These are phyloP conservation scores for Chironomus tepperi DNA, from an alignment of 1,140 invertebrate species.

Conservation along the genomic window DNA sequence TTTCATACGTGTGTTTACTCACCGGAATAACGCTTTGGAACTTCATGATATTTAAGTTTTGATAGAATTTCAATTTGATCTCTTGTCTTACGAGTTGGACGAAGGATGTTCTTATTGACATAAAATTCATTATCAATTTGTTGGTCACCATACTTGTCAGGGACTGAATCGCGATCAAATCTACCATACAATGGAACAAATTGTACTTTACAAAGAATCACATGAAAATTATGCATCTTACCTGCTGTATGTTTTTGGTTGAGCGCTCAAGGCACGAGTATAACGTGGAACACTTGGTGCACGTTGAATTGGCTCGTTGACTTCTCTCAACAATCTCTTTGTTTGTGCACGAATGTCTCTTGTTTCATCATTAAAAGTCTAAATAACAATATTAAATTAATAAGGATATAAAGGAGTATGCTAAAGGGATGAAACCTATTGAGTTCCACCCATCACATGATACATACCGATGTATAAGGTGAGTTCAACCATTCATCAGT, in stretches of 20 bases:
- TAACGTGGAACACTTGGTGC: slow-evolving; percentile 47
- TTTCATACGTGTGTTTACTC: background rate
- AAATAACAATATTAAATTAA: slow-evolving; percentile 27
- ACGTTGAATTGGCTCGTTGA: slow-evolving; percentile 62
- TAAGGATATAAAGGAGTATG: background rate
- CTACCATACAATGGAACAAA: background rate
- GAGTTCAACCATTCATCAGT: slow-evolving; percentile 68
- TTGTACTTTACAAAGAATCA: background rate
- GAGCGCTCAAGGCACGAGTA: slow-evolving; percentile 27
- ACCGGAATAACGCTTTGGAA: background rate
- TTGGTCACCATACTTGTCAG: background rate
- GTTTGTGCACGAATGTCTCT: slow-evolving; percentile 66
- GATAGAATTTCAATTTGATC: slow-evolving; percentile 3
- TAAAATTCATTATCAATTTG: slow-evolving; percentile 18
- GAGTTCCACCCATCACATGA: background rate
- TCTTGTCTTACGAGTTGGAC: background rate
- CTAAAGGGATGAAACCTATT: background rate
- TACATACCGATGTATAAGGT: slow-evolving; percentile 56
- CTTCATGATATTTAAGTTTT: background rate
- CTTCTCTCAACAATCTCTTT: slow-evolving; percentile 57
- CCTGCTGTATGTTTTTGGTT: slow-evolving; percentile 25
- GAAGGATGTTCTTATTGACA: slow-evolving; percentile 9
- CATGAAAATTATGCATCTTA: background rate
- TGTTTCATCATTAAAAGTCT: slow-evolving; percentile 73
- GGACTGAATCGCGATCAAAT: background rate